phyloP scores from a whole-genome alignment of 1,140 invertebrate species.

The Holcopasites calliopsidis region DNA sequence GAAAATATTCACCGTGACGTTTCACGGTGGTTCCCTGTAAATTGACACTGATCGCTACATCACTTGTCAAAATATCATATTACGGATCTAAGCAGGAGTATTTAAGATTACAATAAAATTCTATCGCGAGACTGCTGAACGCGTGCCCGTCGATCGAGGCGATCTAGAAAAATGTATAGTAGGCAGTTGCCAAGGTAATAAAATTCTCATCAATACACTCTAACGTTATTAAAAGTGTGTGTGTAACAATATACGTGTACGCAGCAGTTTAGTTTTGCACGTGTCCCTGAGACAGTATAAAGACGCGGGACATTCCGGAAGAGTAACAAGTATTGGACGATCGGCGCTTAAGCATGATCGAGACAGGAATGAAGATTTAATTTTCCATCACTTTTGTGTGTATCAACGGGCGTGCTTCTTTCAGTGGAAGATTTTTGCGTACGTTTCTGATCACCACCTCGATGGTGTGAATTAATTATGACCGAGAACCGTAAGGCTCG shows the following conservation, averaged over 20 bases:
- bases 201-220: conserved; percentile 48
- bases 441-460: background rate
- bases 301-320: background rate
- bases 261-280: background rate
- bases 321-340: background rate
- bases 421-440: too few relatives aligned
- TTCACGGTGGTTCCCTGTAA: background rate
- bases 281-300: conserved; percentile 28
- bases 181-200: conserved; percentile 71
- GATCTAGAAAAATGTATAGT: conserved; percentile 73
- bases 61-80: background rate
- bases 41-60: background rate
- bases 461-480: background rate
- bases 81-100: conserved; percentile 12
- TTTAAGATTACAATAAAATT: conserved; percentile 55
- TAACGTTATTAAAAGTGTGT: background rate
- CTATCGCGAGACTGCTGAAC: conserved; percentile 69
- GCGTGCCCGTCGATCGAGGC: conserved; percentile 58
- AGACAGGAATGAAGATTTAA: background rate
- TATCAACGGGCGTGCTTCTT: background rate
- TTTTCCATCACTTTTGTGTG: background rate
- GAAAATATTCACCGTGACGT: background rate
- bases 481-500: background rate
- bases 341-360: background rate
- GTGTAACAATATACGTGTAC: conserved; percentile 5